Percentiles rank a stretch among this genome's conserved stretches.
These are phyloP conservation scores for Nibea albiflora DNA, from an alignment of 2,113 vertebrate genomes.

Conservation along the genomic window DNA sequence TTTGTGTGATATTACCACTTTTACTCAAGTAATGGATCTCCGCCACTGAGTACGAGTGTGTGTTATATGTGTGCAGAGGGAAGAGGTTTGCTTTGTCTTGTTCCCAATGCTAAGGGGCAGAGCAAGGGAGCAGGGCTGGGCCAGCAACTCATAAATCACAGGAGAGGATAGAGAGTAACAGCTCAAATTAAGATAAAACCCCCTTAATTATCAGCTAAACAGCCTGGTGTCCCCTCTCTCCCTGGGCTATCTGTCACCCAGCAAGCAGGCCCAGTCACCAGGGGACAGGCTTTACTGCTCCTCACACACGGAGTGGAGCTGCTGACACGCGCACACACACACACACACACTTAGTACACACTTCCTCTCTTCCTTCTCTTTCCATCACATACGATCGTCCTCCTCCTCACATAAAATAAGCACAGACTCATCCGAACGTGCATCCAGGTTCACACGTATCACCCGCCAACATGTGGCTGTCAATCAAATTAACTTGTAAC, in stretches of 20 bases:
- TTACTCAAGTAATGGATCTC: background rate
- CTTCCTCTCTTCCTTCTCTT: background rate
- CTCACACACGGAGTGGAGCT: slow-evolving; percentile 61
- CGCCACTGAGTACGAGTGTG: slow-evolving; percentile 60
- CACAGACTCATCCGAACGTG: background rate
- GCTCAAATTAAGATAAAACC: slow-evolving; percentile 90
- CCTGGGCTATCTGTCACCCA: slow-evolving; percentile 73
- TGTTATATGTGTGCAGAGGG: slow-evolving; percentile 55
- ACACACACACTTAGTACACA: slow-evolving; percentile 34
- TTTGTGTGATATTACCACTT: background rate
- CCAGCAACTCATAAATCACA: slow-evolving; percentile 85
- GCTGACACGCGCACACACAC: slow-evolving; percentile 41
- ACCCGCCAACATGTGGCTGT: slow-evolving; percentile 52
- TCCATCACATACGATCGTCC: slow-evolving; percentile 2
- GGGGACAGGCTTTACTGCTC: slow-evolving; percentile 76
- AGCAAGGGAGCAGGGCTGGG: slow-evolving; percentile 65
- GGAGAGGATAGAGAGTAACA: slow-evolving; percentile 86
- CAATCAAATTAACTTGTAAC: slow-evolving; percentile 69
- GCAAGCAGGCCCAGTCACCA: slow-evolving; percentile 73
- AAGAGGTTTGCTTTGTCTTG: slow-evolving; percentile 73
- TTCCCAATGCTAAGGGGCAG: slow-evolving; percentile 76
- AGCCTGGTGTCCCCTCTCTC: slow-evolving; percentile 80
- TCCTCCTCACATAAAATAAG: slow-evolving; percentile 18
- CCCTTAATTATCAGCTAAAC: slow-evolving; percentile 84
- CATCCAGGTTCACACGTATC: background rate